Conservation (phyloP, 2,888 invertebrate species). For the Laspeyria flexula region DNA sequence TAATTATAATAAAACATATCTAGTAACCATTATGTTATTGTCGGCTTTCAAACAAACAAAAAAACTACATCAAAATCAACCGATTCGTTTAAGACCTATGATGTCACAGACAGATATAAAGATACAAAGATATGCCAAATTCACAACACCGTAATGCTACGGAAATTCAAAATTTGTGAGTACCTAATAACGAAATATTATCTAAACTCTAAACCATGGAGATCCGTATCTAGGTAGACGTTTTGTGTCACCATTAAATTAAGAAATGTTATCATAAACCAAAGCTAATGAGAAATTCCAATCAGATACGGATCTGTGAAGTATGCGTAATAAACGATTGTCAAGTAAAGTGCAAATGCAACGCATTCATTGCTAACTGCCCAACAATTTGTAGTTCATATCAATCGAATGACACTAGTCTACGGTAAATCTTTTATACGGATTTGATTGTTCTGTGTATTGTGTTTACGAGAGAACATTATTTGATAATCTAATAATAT, state of each 20-base stretch:
- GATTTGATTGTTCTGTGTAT: background rate
- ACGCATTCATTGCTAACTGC: conserved; percentile 12
- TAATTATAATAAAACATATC: too few species aligned
- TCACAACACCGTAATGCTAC: too few species aligned
- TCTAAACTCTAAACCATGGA: background rate
- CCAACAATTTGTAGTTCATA: conserved; percentile 26
- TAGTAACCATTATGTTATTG: too few species aligned
- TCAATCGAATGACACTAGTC: background rate
- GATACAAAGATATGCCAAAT: too few species aligned
- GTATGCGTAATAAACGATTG: conserved; percentile 17
- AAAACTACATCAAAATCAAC: too few species aligned
- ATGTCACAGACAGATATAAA: too few species aligned
- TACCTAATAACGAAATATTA: too few species aligned
- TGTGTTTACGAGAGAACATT: too few species aligned
- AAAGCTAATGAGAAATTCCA: background rate
- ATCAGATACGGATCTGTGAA: conserved; percentile 3
- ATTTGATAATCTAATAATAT: too few species aligned
- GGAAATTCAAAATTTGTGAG: too few species aligned
- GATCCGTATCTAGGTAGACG: background rate
- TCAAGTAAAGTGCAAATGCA: conserved; percentile 17
- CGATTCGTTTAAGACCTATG: too few species aligned
- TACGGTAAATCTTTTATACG: background rate
- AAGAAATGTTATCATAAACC: background rate
- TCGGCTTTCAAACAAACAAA: too few species aligned
- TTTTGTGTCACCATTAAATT: background rate